Conservation (phyloP, 2,797 vertebrate species). For the Bradypodion pumilum region DNA sequence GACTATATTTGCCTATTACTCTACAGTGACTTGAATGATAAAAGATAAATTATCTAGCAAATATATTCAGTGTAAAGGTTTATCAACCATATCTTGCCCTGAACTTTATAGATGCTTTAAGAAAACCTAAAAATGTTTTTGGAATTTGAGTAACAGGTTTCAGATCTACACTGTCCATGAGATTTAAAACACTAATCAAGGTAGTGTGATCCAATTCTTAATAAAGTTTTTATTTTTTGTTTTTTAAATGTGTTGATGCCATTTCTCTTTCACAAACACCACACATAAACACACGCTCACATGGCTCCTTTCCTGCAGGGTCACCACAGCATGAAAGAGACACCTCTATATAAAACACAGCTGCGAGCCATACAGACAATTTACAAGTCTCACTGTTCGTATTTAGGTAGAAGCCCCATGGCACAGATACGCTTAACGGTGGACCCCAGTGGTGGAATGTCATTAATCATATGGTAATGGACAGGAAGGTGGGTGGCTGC, state of each 20-base stretch:
- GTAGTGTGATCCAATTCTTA: slow-evolving; percentile 1
- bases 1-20: too few species aligned
- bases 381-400: slow-evolving; percentile 52
- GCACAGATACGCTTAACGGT: slow-evolving; percentile 57
- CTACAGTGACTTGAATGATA: background rate
- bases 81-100: background rate
- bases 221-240: background rate
- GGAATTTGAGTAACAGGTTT: background rate
- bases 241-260: slow-evolving; percentile 1
- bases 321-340: slow-evolving; percentile 25
- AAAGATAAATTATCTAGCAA: background rate
- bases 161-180: background rate
- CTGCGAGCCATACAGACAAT: slow-evolving; percentile 57
- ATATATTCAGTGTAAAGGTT: background rate
- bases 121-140: background rate
- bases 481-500: slow-evolving; percentile 79
- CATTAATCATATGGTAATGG: slow-evolving; percentile 72
- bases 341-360: slow-evolving; percentile 20
- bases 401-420: slow-evolving; percentile 57
- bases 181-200: background rate
- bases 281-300: background rate
- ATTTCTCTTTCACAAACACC: background rate
- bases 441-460: slow-evolving; percentile 54
- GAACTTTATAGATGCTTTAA: background rate
- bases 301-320: background rate